Evolutionary conservation across 2,888 invertebrate genomes (phyloP), one percentile per base, ranked within the genome.

Genomic region (Trachelus stipa): DNA sequence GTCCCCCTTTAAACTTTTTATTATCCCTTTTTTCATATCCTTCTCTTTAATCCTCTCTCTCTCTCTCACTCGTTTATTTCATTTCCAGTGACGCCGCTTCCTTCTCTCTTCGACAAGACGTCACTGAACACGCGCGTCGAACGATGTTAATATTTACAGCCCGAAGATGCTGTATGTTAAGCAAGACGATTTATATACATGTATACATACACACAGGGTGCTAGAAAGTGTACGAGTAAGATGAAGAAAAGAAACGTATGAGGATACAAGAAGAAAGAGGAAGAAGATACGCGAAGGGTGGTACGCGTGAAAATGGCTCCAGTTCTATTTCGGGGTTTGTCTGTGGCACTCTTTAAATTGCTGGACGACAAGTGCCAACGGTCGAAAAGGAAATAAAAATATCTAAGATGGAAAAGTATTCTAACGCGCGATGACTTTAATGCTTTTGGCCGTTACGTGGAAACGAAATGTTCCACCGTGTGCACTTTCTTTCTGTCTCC

Each of bases 1-100:
- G 23, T 1, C 56, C 0, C 23, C 23, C 23, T 56, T 23, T 6
- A 23, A 2, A 23, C 56, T 56, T 77, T 69, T 74, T 33, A 68
- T 34, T 12, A 37, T 75, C 73, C 74, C 73, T 74, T 73, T 77
- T 68, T 56, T 37, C 4, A 56, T 23, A 56, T 23, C 23, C 23
- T 56, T 56, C 9, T 56, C 56, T 56, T 56, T 56, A 23, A 56
- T 23, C 0, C 40, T 40, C 74, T 69, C 76, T 34, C 76, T 23
- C 40, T 30, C 75, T 76, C 73, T 1, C 73, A 34, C n/a, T 15
- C 31, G 15, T 15, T 30, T 34, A 23, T 30, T 56, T 68, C 73
- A 76, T 40, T 56, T 73, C 56, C 23, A 23, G 56, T 23, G 2
- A 23, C 15, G 56, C 56, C 9, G 23, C 23, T 23, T 9, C 23